Percentiles rank a stretch among this genome's conserved stretches.
Evolutionary conservation across 2,113 vertebrate species (phyloP).

Genomic region (Vulpes lagopus): DNA sequence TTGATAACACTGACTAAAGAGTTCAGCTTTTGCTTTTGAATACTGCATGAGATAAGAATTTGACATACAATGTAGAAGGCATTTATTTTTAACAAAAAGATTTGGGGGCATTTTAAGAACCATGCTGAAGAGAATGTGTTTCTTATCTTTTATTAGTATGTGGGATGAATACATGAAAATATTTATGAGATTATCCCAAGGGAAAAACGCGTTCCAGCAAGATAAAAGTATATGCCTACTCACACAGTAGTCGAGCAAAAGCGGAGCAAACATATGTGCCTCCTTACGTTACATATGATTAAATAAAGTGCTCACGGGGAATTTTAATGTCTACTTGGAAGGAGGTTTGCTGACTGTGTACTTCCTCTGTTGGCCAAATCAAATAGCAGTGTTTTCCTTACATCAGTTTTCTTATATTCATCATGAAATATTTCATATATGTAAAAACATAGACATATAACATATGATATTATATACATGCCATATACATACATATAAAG

Average conservation of each 20-base stretch:
- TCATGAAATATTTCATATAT: background rate
- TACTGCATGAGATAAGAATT: constrained; percentile 50
- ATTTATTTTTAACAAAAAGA: constrained; percentile 72
- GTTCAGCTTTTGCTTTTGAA: constrained; percentile 21
- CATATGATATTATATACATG: background rate
- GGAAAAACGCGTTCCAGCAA: constrained; percentile 74
- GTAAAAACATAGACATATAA: background rate
- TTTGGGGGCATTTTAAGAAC: constrained; percentile 72
- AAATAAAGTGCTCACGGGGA: constrained; percentile 68
- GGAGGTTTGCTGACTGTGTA: background rate
- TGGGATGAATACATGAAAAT: constrained; percentile 67
- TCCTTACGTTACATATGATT: constrained; percentile 71
- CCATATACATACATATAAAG: background rate
- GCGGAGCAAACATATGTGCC: constrained; percentile 66
- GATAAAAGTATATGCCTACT: constrained; percentile 71
- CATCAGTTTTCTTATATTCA: background rate
- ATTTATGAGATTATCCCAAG: constrained; percentile 71
- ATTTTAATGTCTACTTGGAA: background rate
- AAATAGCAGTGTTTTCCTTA: background rate
- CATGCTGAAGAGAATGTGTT: constrained; percentile 54
- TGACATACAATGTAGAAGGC: background rate
- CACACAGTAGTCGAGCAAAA: background rate
- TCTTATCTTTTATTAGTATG: constrained; percentile 79
- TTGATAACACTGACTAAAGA: background rate
- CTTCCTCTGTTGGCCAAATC: background rate